These are phyloP conservation scores for Galaxea fascicularis DNA, from an alignment of 92 coral and sea anemone genomes.

Conservation along the genomic window DNA sequence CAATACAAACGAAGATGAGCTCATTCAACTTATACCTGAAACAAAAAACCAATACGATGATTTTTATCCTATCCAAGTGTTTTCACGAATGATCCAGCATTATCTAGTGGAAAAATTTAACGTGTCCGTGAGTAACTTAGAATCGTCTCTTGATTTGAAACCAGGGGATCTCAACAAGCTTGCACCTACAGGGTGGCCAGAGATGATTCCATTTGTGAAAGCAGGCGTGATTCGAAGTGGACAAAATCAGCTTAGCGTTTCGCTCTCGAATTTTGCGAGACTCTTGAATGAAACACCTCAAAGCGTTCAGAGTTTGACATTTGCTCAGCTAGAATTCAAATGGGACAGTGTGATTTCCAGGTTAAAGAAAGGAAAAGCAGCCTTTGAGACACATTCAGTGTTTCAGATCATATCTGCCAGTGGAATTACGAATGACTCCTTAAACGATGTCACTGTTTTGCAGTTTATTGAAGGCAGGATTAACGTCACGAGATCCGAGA, in stretches of 20 bases:
- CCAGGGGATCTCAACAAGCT: constrained; percentile 34
- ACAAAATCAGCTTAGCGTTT: constrained; percentile 52
- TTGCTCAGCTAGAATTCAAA: constrained; percentile 55
- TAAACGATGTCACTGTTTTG: constrained; percentile 48
- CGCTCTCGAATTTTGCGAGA: constrained; percentile 33
- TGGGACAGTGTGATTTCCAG: constrained; percentile 67
- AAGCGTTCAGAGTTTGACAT: constrained; percentile 37
- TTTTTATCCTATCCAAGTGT: not conserved
- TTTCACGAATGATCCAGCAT: constrained; percentile 25
- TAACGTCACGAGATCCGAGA: constrained; percentile 49
- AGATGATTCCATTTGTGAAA: constrained; percentile 63
- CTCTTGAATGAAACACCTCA: constrained; percentile 39
- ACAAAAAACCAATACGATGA: constrained; percentile 6
- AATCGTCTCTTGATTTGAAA: constrained; percentile 4
- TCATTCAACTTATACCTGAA: constrained; percentile 31
- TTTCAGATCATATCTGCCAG: constrained; percentile 12
- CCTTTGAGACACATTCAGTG: constrained; percentile 47
- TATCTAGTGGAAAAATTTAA: constrained; percentile 32
- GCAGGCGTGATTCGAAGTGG: constrained; percentile 67
- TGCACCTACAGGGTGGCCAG: constrained; percentile 81
- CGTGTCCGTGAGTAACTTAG: constrained; percentile 24
- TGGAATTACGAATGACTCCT: constrained; percentile 16
- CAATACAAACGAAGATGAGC: constrained; percentile 57
- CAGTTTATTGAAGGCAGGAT: constrained; percentile 46
- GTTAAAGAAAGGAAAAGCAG: constrained; percentile 56